phyloP scores from a whole-genome alignment of 2,797 vertebrate genomes.

The Potorous gilbertii region DNA sequence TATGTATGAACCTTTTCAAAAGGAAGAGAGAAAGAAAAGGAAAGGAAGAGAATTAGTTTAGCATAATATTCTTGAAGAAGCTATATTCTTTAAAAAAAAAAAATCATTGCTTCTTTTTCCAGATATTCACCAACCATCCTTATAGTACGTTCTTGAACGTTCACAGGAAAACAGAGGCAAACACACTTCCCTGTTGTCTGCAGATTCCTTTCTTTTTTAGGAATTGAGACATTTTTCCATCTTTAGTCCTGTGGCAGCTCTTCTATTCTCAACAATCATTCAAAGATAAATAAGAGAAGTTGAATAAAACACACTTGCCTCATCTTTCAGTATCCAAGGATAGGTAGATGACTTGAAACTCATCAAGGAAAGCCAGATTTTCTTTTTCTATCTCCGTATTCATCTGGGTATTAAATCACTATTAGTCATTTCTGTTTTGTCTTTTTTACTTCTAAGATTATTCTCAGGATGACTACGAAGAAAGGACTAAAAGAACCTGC shows the following conservation, averaged over 20 bases:
- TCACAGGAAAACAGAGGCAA: not conserved
- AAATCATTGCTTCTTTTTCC: not conserved
- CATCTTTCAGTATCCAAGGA: not conserved
- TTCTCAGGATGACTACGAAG: not conserved
- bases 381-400: no score
- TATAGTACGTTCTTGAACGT: not conserved
- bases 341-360: not conserved
- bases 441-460: not conserved
- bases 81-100: not conserved
- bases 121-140: not conserved
- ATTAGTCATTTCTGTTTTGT: not conserved
- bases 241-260: not conserved
- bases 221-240: not conserved
- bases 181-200: not conserved
- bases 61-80: not conserved
- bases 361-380: not conserved
- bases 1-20: not conserved
- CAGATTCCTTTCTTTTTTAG: not conserved
- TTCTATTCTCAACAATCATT: not conserved
- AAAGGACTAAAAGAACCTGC: not conserved
- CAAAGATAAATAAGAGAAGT: not conserved
- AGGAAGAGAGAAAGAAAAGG: not conserved
- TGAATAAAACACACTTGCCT: not conserved
- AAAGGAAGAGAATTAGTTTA: not conserved
- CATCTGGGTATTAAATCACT: not conserved